Evolutionary conservation across 2,797 vertebrate species (phyloP), one percentile per base, ranked within the genome.

Genomic region (Enteromius trimaculatus): DNA sequence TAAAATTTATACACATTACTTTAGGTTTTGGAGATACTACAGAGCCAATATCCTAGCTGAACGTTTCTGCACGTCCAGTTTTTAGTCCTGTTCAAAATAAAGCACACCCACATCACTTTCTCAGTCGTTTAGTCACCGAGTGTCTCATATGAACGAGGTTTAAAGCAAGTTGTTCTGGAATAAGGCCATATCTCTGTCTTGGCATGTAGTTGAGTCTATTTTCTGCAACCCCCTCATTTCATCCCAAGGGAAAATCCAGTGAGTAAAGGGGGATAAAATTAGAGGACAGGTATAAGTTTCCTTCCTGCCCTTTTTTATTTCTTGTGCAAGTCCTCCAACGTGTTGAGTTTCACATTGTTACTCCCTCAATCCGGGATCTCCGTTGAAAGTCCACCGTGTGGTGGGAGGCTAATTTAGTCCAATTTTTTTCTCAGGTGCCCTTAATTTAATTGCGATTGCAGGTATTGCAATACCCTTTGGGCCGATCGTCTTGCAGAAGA

Each of bases 191-290:
- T 84, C 31, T 85, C 79, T 71, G 81, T 68, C 79, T 82, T 85
- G 87, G 84, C 86, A 82, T 88, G 86, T 80, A 76, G 85, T 81
- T 77, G 39, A 51, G 80, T 71, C 84, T 85, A 82, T 85, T 85
- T 85, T 82, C 84, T 87, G 79, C 87, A 85, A 77, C 86, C 86
- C 86, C 86, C 84, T 87, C 84, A 62, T 74, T 77, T 69, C 65
- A 49, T 77, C 83, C 81, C 79, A 66, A 83, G 86, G 86, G 87
- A 84, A 84, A 85, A 87, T 82, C 87, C 83, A 80, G 84, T 77
- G 81, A 75, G 81, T 76, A 77, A 87, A 82, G 84, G 80, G 79
- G 87, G 84, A 82, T 88, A 87, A 84, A 87, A 88, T 88, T 85
- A 87, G 87, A 87, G 86, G 79, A 79, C 87, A 84, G 84, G 85